Percentiles rank a stretch among this genome's conserved stretches.
Evolutionary conservation across 2,113 vertebrate species (phyloP).

Genomic region (Crotalus horridus): DNA sequence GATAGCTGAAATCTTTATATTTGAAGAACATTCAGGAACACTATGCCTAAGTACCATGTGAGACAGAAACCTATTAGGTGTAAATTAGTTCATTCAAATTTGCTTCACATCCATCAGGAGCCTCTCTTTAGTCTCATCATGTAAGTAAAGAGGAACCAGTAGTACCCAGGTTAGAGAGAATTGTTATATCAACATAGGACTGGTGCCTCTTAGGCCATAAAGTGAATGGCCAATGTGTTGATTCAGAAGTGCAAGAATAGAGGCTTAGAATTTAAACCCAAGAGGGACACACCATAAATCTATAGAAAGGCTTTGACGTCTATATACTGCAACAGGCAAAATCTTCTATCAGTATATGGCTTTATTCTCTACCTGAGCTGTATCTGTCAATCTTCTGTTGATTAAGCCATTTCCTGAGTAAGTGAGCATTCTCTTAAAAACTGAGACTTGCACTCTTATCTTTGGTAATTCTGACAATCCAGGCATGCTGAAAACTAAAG

Average conservation of each 20-base stretch:
- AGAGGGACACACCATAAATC: neutral
- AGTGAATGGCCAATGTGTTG: neutral
- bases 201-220: neutral
- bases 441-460: neutral
- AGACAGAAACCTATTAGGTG: neutral
- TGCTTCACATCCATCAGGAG: neutral
- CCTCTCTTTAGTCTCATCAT: neutral
- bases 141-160: neutral
- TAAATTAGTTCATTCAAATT: neutral
- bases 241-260: neutral
- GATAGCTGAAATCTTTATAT: neutral
- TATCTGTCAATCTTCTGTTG: neutral
- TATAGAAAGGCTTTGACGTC: neutral
- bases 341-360: neutral
- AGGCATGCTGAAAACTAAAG: neutral
- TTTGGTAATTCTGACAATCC: neutral
- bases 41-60: neutral
- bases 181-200: neutral
- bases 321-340: neutral
- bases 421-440: neutral
- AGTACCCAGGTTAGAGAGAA: neutral
- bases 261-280: neutral
- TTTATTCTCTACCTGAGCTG: neutral
- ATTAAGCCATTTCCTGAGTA: neutral
- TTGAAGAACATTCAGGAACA: neutral